Evolutionary conservation across 2,888 invertebrate genomes (phyloP), one percentile per base, ranked within the genome.

Genomic region (Sepiola atlantica): DNA sequence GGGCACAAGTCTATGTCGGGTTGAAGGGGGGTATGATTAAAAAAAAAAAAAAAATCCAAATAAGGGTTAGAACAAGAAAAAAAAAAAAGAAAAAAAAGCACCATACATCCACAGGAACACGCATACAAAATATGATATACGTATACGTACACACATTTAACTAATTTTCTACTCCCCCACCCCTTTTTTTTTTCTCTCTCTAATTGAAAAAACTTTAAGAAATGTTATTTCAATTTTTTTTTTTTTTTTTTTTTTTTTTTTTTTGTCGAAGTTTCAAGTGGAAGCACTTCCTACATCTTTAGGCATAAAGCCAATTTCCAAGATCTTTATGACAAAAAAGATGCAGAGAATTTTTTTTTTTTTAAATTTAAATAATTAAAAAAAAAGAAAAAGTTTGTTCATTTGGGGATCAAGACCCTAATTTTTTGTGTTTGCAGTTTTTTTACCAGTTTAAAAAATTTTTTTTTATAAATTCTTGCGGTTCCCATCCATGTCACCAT

Each of bases 341-440:
- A 77, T n/a, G 77, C 1, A 14, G 77, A 77, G 8, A 45, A 4
- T 45, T 45, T 45, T 45, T 45, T 45, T 45, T 45, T 45, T 45
- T 45, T 45, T 45, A 45, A 77, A 77, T 18, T 2, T n/a, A n/a
- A 77, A 18, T 14, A 77, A 32, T n/a, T n/a, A 32, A 32, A 77
- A 61, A 32, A 77, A 77, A 77, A n/a, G n/a, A 16, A 32, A 77
- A 77, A 21, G 77, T 77, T 77, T 77, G 77, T 77, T 77, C n/a
- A 77, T 77, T 77, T 77, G 77, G 77, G 77, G 77, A 16, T 8
- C n/a, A 77, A 32, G 77, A 32, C n/a, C n/a, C 77, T 32, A 77
- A 77, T 77, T 77, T 61, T 77, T 77, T 77, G 77, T 77, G 77
- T 77, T 77, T 77, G 77, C n/a, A 18, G 77, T n/a, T n/a, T n/a